Evolutionary conservation across 2,113 vertebrate genomes (phyloP).

Genomic region (Cyphomyrus plagiostoma): DNA sequence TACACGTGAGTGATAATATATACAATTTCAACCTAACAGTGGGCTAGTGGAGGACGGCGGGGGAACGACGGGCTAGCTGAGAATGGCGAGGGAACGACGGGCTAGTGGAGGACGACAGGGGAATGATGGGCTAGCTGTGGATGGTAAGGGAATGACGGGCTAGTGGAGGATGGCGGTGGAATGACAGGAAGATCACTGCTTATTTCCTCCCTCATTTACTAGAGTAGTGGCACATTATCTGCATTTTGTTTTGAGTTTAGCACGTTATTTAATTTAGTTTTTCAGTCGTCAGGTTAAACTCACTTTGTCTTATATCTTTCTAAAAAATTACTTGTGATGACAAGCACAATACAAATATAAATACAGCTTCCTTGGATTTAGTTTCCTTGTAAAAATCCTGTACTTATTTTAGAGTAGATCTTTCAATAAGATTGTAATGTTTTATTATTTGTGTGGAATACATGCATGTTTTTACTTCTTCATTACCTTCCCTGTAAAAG

Average conservation of each 20-base stretch:
- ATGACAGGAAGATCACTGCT: background rate
- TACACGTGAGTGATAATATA: no score
- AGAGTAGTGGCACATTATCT: background rate
- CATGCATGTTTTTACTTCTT: background rate
- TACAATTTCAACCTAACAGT: no score
- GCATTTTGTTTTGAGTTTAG: background rate
- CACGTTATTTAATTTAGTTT: background rate
- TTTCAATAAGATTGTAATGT: background rate
- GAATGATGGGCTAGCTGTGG: no score
- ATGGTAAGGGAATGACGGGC: no score
- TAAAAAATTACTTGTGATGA: background rate
- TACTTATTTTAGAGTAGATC: background rate
- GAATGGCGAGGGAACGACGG: background rate
- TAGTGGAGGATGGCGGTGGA: no score
- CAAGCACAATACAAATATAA: background rate
- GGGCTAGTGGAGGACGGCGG: background rate
- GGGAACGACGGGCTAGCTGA: background rate
- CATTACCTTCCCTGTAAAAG: conserved; percentile 5
- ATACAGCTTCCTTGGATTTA: background rate
- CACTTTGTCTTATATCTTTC: background rate
- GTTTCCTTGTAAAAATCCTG: background rate
- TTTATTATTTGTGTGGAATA: background rate
- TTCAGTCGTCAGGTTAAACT: background rate
- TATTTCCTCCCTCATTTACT: background rate
- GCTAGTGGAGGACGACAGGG: background rate